Base-by-base conservation (phyloP, 2,797 vertebrate species). In the Pangasius mekongensis region DNA sequence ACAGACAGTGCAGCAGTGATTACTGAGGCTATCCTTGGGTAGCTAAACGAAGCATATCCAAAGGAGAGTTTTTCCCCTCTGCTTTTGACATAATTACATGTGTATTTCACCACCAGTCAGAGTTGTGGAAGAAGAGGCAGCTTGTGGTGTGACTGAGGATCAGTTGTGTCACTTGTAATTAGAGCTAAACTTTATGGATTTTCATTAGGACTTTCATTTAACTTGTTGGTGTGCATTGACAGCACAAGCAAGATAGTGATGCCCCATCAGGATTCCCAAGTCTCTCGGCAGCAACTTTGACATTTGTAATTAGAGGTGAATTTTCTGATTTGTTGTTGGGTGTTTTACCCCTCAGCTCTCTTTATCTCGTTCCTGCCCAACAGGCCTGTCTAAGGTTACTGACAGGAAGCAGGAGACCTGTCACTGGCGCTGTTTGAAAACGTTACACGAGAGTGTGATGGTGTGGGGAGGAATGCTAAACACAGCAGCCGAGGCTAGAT, bases 301-400 rank as follows among this genome's bases (percentile, higher is more conserved):
- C 87, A 52, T 89, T 88, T 71, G 89, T 88, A 91, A 91, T 92
- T 92, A 92, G 84, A 85, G 85, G 58, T 87, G 80, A 69, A 64
- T 20, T 85, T 86, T 86, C 84, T 84, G 89, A 91, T 91, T 88
- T 90, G 86, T 82, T 90, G 87, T 74, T 85, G 84, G 83, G 83
- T 71, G 30, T 89, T 86, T 87, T 64, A 27, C 49, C 54, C 58
- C 33, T 82, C 43, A 81, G 69, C 71, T 39, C 71, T 47, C 67
- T 76, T 89, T 73, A 36, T 76, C 89, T 47, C 73, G 73, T 89
- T 86, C 85, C 77, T 85, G 30, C 85, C 87, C 58, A 84, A 87
- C 89, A 88, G 82, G 86, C 86, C 54, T 64, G 60, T 87, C 80
- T 85, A 24, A 27, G 86, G 84, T 81, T 89, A 92, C 89, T 90